phyloP scores from a whole-genome alignment of 2,113 vertebrate genomes.

The Clarias gariepinus region DNA sequence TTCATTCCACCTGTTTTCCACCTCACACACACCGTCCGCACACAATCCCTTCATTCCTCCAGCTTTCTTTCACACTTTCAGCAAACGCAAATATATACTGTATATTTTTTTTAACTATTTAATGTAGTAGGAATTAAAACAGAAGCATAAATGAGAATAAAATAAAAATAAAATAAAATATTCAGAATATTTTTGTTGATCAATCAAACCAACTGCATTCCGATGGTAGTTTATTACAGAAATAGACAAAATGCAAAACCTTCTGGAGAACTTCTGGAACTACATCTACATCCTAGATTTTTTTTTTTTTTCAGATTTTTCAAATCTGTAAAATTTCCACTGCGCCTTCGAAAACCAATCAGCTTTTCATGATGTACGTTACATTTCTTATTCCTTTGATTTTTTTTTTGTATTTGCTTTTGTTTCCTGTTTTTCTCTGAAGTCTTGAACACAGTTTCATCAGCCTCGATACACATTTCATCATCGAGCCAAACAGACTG shows the following conservation, averaged over 20 bases:
- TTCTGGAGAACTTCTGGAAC: neutral
- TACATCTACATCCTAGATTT: neutral
- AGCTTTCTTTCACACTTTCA: neutral
- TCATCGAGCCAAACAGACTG: neutral
- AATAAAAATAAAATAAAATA: neutral
- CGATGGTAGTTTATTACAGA: neutral
- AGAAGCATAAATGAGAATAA: no score
- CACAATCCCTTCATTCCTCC: neutral
- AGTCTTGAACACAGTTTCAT: constrained; percentile 8
- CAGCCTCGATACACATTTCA: neutral
- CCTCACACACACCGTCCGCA: neutral
- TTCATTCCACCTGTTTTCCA: neutral
- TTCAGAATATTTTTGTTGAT: neutral
- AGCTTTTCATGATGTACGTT: neutral
- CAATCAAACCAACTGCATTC: neutral
- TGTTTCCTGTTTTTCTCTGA: neutral
- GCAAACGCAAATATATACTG: neutral
- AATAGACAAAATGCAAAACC: neutral
- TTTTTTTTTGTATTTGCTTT: neutral
- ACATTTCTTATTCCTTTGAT: neutral
- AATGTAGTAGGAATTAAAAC: neutral
- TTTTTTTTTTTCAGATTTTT: neutral
- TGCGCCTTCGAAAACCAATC: neutral
- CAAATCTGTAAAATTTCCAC: neutral
- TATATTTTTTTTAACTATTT: neutral